Percentiles rank a stretch among this genome's conserved stretches.
These are phyloP conservation scores for Peromyscus melanophrys DNA, from an alignment of 2,797 vertebrate genomes.

Conservation along the genomic window DNA sequence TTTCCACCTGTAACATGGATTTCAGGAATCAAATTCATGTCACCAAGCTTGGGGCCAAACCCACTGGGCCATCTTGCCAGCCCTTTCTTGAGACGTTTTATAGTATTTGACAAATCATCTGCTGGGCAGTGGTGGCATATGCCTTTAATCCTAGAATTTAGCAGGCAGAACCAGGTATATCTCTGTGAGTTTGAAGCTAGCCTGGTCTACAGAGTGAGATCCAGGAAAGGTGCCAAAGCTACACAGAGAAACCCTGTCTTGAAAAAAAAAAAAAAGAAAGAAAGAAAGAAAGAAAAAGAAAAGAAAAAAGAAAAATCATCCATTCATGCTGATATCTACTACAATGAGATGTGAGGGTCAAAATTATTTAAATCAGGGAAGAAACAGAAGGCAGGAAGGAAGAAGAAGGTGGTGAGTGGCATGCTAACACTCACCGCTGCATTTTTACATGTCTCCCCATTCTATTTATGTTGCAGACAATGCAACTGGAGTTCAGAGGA, in stretches of 20 bases:
- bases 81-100: neutral
- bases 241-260: too few species aligned
- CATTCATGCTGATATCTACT: neutral
- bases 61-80: neutral
- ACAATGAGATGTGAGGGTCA: neutral
- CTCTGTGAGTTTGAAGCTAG: too few species aligned
- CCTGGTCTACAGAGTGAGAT: too few species aligned
- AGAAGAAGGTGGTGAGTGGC: neutral
- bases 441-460: neutral
- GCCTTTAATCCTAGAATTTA: too few species aligned
- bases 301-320: constrained; percentile 27
- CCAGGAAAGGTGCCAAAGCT: too few species aligned
- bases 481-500: neutral
- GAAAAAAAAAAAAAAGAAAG: neutral
- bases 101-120: constrained; percentile 42
- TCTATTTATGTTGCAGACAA: neutral
- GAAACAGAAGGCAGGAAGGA: neutral
- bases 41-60: neutral
- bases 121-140: too few species aligned
- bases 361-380: constrained; percentile 8
- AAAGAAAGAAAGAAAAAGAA: too few species aligned
- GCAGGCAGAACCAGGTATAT: too few species aligned
- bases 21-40: neutral
- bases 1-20: neutral
- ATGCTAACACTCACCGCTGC: neutral